Percentiles rank a stretch among this genome's conserved stretches.
Evolutionary conservation across 2,113 vertebrate species (phyloP).

Genomic region (Alligator sinensis): DNA sequence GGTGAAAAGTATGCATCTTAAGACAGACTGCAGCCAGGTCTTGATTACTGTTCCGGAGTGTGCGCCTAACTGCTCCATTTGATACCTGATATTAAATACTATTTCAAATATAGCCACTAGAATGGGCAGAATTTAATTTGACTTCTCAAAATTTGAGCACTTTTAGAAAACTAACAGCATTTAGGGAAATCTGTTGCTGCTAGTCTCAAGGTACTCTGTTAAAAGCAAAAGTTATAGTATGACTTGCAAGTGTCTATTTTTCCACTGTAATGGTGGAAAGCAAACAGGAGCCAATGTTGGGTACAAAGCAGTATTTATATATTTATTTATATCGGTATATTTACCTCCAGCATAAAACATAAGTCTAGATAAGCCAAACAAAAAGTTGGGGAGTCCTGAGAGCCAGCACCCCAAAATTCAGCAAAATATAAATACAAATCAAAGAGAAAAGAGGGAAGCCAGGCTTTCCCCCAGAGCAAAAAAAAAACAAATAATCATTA

Average conservation of each 20-base stretch:
- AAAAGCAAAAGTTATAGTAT: neutral
- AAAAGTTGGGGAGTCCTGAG: constrained; percentile 22
- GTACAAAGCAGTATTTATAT: constrained; percentile 84
- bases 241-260: neutral
- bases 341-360: constrained; percentile 72
- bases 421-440: constrained; percentile 80
- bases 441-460: constrained; percentile 38
- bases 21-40: neutral
- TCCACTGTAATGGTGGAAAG: neutral
- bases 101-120: neutral
- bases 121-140: no score
- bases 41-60: accelerated
- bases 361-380: constrained; percentile 62
- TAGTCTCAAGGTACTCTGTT: accelerated
- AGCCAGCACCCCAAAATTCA: constrained; percentile 31
- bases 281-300: constrained; percentile 57
- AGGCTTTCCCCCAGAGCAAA: constrained; percentile 21
- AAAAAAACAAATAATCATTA: constrained; percentile 39
- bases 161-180: accelerated
- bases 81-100: accelerated
- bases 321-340: constrained; percentile 81
- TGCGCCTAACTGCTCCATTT: neutral
- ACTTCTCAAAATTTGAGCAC: accelerated
- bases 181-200: accelerated
- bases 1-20: neutral